phyloP scores from a whole-genome alignment of 2,113 vertebrate genomes.

The Collichthys lucidus region DNA sequence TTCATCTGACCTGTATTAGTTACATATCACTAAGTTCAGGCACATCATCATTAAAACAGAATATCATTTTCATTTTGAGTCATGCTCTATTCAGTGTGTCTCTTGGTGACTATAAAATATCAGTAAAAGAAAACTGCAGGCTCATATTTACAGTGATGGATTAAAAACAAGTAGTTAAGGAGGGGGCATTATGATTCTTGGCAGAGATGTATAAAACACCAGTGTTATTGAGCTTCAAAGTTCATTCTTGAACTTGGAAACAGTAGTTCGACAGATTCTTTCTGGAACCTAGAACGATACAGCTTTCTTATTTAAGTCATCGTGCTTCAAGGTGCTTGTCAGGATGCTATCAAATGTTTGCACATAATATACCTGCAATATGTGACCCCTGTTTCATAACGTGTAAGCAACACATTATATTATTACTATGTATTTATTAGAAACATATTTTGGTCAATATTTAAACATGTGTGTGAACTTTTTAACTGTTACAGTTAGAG shows the following conservation, averaged over 20 bases:
- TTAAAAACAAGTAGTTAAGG: not conserved
- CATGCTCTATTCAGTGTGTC: not conserved
- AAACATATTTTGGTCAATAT: too few relatives aligned
- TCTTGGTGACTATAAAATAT: not conserved
- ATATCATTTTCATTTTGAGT: not conserved
- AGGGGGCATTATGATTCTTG: too few relatives aligned
- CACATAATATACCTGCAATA: not conserved
- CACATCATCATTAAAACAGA: not conserved
- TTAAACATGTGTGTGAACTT: not conserved
- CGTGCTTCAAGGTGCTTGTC: not conserved
- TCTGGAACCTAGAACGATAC: not conserved
- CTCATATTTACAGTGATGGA: slow-evolving; percentile 2
- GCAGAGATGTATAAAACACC: too few relatives aligned
- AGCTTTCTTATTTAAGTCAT: not conserved
- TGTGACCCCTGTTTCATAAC: slow-evolving; percentile 10
- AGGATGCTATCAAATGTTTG: slow-evolving; percentile 17
- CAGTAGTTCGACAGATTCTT: too few relatives aligned
- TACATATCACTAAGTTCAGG: slow-evolving; percentile 1
- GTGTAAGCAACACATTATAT: not conserved
- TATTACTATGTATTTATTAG: too few relatives aligned
- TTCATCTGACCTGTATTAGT: slow-evolving; percentile 85
- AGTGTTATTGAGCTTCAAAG: too few relatives aligned
- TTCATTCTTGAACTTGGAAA: too few relatives aligned
- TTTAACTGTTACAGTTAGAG: too few relatives aligned
- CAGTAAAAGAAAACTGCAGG: not conserved